phyloP scores from a whole-genome alignment of 1,140 invertebrate species.

The Cydia pomonella region DNA sequence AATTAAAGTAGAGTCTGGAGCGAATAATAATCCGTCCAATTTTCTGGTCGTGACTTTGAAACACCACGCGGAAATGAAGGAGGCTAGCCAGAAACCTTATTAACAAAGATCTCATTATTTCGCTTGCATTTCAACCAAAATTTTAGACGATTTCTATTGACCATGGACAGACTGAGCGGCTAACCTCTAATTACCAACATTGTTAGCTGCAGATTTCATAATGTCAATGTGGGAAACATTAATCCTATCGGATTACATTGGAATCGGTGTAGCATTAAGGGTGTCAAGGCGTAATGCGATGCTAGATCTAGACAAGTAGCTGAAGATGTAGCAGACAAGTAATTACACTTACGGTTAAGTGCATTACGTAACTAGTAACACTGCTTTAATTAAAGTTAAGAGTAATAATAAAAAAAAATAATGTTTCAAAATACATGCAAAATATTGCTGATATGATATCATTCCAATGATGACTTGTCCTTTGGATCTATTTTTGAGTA shows the following conservation, averaged over 20 bases:
- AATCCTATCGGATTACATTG: slow-evolving; percentile 60
- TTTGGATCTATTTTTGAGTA: background rate
- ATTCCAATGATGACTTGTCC: background rate
- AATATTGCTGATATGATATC: background rate
- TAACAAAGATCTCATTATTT: slow-evolving; percentile 4
- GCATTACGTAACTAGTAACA: background rate
- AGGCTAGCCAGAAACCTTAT: slow-evolving; percentile 11
- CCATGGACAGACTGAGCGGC: background rate
- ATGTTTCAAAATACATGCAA: background rate
- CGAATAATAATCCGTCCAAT: slow-evolving; percentile 30
- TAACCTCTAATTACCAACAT: slow-evolving; percentile 19
- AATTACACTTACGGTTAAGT: background rate
- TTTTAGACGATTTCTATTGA: slow-evolving; percentile 7
- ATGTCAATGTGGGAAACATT: slow-evolving; percentile 56
- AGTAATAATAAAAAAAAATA: background rate
- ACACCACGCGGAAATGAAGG: slow-evolving; percentile 21
- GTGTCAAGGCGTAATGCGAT: slow-evolving; percentile 59
- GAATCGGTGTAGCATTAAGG: slow-evolving; percentile 47
- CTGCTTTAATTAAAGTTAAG: slow-evolving; percentile 7
- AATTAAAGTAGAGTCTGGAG: slow-evolving; percentile 20
- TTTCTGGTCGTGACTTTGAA: slow-evolving; percentile 30
- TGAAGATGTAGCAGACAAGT: slow-evolving; percentile 41
- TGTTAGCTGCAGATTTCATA: slow-evolving; percentile 28
- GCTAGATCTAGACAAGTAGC: slow-evolving; percentile 37
- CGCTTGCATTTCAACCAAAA: slow-evolving; percentile 11